Evolutionary conservation across 2,113 vertebrate genomes (phyloP), one percentile per base, ranked within the genome.

Genomic region (Megaceryle torquata): DNA sequence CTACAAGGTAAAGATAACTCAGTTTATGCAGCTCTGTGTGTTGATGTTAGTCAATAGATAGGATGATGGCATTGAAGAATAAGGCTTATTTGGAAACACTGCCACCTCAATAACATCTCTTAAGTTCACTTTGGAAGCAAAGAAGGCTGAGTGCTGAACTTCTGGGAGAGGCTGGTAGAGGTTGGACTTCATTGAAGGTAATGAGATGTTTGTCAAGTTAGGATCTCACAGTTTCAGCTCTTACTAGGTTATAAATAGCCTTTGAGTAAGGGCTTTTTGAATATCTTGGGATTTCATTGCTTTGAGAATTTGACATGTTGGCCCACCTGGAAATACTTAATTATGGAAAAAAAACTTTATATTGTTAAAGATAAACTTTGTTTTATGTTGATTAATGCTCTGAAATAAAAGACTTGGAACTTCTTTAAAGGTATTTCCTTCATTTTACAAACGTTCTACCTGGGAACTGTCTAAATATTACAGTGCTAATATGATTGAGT

Each of bases 1-100:
- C 99, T 72, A 99, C 98, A 75, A 99, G 99, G 99, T 99, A 97
- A 97, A 84, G 78, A 63, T 80, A 18, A 26, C 51, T 86, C 14
- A 11, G 16, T 65, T 90, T 37, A 19, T 89, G 43, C 41, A 81
- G 15, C 43, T 81, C 21, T 94, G 86, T 89, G 46, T 24, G 7
- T 61, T 79, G 19, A 35, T 68, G 15, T 60, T 51, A 82, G 67
- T 46, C 64, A 83, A 12, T 63, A 88, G 48, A 28, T 50, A 13
- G 29, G 19, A 13, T 92, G 86, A 14, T 81, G n/a, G 9, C 31
- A 24, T 20, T 37, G 53, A 68, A 75, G 68, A 74, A 44, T 54
- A 68, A 86, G 24, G 31, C 24, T 60, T 71, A 0, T 63, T 88
- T 82, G 57, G 39, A 75, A 85, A 22, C 86, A 70, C n/a, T 85